phyloP scores from a whole-genome alignment of 30 jellyfish, hydroid and myxozoan species.

The Chrysaora quinquecirrha region DNA sequence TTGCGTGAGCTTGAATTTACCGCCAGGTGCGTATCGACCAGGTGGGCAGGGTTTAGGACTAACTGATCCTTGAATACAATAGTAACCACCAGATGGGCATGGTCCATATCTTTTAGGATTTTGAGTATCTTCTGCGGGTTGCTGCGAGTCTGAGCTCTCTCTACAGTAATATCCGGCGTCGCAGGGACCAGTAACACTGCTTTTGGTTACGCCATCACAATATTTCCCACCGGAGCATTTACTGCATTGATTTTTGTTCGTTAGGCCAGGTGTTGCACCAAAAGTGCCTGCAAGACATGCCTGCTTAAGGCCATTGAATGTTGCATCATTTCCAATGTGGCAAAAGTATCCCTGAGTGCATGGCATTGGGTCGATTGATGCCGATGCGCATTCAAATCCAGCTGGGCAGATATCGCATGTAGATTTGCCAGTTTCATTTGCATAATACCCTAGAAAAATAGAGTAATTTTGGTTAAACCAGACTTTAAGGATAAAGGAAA shows the following conservation, averaged over 20 bases:
- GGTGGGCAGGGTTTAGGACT: constrained; percentile 95
- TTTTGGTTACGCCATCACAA: constrained; percentile 69
- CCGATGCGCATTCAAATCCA: constrained; percentile 84
- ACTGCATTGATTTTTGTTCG: constrained; percentile 67
- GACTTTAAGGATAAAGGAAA: too few species aligned
- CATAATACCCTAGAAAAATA: constrained; percentile 49
- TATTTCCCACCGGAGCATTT: constrained; percentile 88
- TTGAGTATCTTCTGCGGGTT: constrained; percentile 75
- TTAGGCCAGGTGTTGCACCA: constrained; percentile 79
- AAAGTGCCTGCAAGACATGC: constrained; percentile 93
- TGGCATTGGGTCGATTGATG: constrained; percentile 72
- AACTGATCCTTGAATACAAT: constrained; percentile 89
- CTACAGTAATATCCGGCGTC: constrained; percentile 95
- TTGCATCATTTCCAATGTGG: constrained; percentile 79
- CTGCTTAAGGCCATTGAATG: constrained; percentile 60
- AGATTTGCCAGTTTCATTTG: constrained; percentile 84
- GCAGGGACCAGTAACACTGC: constrained; percentile 88
- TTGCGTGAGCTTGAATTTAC: constrained; percentile 53
- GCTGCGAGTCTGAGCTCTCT: constrained; percentile 48
- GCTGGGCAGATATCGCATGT: constrained; percentile 92
- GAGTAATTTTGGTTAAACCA: too few species aligned
- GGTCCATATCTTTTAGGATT: constrained; percentile 75
- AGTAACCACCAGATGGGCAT: constrained; percentile 97
- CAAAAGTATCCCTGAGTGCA: constrained; percentile 97
- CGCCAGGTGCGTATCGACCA: constrained; percentile 88